Percentiles rank a stretch among this genome's conserved stretches.
phyloP scores from a whole-genome alignment of 2,797 vertebrate genomes.

The Apodemus agrarius region DNA sequence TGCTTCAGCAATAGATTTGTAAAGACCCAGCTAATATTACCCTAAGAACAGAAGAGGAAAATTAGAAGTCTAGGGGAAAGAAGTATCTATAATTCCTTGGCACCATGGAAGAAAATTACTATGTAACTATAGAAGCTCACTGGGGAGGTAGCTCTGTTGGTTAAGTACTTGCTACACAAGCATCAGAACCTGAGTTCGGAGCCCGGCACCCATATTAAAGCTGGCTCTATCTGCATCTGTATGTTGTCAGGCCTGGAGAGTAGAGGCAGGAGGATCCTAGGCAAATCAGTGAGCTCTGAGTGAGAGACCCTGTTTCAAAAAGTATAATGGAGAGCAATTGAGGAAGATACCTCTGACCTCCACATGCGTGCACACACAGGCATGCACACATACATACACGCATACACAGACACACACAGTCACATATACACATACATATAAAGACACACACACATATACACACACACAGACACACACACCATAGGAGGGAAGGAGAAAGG shows the following conservation, averaged over 20 bases:
- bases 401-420: too few species aligned
- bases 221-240: not conserved
- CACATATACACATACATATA: not conserved
- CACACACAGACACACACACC: too few species aligned
- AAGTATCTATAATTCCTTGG: conserved; percentile 51
- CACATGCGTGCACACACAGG: not conserved
- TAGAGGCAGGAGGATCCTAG: not conserved
- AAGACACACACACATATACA: not conserved
- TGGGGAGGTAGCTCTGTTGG: not conserved
- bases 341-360: not conserved
- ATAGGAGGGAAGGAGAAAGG: not conserved
- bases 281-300: not conserved
- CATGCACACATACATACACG: too few species aligned
- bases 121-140: conserved; percentile 39
- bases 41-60: conserved; percentile 39
- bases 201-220: not conserved
- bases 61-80: not conserved
- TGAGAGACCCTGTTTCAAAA: not conserved
- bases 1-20: conserved; percentile 30
- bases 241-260: not conserved
- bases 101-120: conserved; percentile 8
- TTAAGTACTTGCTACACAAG: not conserved
- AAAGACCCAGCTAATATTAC: conserved; percentile 38
- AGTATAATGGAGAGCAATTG: not conserved
- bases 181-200: not conserved